Evolutionary conservation across 2,797 vertebrate genomes (phyloP), one percentile per base, ranked within the genome.

Genomic region (Lerista edwardsae): DNA sequence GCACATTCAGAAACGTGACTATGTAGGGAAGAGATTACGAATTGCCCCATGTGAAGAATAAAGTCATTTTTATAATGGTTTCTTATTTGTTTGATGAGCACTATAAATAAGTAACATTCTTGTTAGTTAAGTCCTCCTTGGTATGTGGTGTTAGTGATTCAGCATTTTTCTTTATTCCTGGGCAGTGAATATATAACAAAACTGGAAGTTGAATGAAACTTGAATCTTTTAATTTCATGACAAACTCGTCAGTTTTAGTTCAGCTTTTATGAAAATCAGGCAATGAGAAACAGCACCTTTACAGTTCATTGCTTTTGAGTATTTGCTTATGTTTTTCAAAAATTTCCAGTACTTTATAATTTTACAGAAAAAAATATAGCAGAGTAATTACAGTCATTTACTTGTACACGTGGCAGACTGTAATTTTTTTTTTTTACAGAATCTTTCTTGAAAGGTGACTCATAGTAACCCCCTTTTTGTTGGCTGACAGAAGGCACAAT

Each of bases 151-250:
- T 34, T 21, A 82, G 1, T 47, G 79, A 4, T 78, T 87, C 57
- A 74, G 83, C 55, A 14, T 69, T 15, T 73, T 41, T 59, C 75
- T 83, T 85, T 79, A 75, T 68, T 78, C 11, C 14, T 55, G 2
- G 75, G 76, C 90, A 87, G 62, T 27, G 55, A n/a, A 51, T 51
- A 44, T 29, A 74, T 27, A 27, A 59, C 21, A 4, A 31, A 84
- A 83, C 29, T 23, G 34, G 81, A 75, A 83, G 64, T 79, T 67
- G 73, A 88, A 88, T 88, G 87, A 89, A 61, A 83, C 51, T 11
- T 0, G 0, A 8, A 3, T 11, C 79, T 65, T 29, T n/a, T 75
- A 1, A 83, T 91, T 81, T 4, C 88, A 7, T 44, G 84, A 75
- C 84, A 73, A 87, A 17, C 15, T 3, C 29, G 72, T 79, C 17